Evolutionary conservation across 2,888 invertebrate species (phyloP).

Genomic region (Macrosiphum euphorbiae): DNA sequence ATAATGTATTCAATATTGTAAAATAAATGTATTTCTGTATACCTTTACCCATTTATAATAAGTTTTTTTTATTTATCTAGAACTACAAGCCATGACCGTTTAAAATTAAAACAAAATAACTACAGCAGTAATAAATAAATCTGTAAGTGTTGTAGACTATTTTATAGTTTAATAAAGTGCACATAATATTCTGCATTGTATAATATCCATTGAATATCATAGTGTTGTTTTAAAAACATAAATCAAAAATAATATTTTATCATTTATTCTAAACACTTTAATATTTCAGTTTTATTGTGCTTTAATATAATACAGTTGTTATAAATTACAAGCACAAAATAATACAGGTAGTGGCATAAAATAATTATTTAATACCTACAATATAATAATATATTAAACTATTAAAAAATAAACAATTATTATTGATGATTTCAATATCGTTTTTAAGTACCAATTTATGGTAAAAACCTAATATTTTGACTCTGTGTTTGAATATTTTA

Average conservation of each 20-base stretch:
- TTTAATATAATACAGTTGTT: background rate
- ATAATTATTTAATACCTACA: background rate
- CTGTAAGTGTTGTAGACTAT: constrained; percentile 25
- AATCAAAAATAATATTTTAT: constrained; percentile 45
- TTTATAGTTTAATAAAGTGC: constrained; percentile 48
- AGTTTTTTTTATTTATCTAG: background rate
- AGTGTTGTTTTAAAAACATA: constrained; percentile 1
- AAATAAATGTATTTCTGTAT: background rate
- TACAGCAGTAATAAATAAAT: constrained; percentile 34
- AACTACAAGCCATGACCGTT: background rate
- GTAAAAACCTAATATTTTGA: background rate
- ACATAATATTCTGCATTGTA: constrained; percentile 9
- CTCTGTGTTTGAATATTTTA: background rate
- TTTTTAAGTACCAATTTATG: background rate
- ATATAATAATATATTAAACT: background rate
- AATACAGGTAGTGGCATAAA: background rate
- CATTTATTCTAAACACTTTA: constrained; percentile 28
- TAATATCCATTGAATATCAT: background rate
- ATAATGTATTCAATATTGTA: background rate
- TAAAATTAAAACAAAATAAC: constrained; percentile 24
- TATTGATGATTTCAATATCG: background rate
- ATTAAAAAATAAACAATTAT: background rate
- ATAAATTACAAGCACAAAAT: background rate
- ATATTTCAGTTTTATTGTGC: constrained; percentile 12
- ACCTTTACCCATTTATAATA: background rate